Percentiles rank a stretch among this genome's conserved stretches.
Evolutionary conservation across 2,797 vertebrate genomes (phyloP).

Genomic region (Percopsis omiscomaycus): DNA sequence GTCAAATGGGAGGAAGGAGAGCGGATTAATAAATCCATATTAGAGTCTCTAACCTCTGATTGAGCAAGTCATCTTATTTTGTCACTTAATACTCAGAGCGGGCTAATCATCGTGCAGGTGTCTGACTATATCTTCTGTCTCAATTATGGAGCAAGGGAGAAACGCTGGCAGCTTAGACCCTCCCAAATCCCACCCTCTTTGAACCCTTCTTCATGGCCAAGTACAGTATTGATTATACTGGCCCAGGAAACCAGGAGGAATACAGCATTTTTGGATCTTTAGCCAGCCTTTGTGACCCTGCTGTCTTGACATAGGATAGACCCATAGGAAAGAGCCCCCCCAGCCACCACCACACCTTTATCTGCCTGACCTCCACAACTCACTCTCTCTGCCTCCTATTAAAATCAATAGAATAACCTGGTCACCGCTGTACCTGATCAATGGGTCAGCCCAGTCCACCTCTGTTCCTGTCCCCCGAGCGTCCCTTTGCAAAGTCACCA

Average conservation of each 20-base stretch:
- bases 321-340: not conserved
- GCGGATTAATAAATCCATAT: conserved; percentile 73
- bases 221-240: conserved; percentile 52
- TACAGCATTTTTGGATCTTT: conserved; percentile 30
- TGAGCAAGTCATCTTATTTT: conserved; percentile 63
- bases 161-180: conserved; percentile 44
- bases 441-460: conserved; percentile 58
- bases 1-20: conserved; percentile 65
- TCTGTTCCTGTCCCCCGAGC: conserved; percentile 36
- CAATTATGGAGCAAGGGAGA: conserved; percentile 33
- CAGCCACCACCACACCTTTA: not conserved
- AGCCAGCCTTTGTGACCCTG: conserved; percentile 28
- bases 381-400: conserved; percentile 25
- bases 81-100: conserved; percentile 60
- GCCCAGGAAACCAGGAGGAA: conserved; percentile 32
- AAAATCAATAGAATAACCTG: conserved; percentile 64
- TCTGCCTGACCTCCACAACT: conserved; percentile 4
- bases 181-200: conserved; percentile 53
- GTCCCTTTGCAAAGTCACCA: conserved; percentile 68
- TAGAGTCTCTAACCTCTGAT: conserved; percentile 69
- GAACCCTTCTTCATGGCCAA: conserved; percentile 36
- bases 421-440: conserved; percentile 68
- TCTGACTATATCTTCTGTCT: conserved; percentile 55
- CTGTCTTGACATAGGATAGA: conserved; percentile 31
- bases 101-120: conserved; percentile 65